Conservation (phyloP, 2,113 vertebrate genomes). For the Balaeniceps rex region DNA sequence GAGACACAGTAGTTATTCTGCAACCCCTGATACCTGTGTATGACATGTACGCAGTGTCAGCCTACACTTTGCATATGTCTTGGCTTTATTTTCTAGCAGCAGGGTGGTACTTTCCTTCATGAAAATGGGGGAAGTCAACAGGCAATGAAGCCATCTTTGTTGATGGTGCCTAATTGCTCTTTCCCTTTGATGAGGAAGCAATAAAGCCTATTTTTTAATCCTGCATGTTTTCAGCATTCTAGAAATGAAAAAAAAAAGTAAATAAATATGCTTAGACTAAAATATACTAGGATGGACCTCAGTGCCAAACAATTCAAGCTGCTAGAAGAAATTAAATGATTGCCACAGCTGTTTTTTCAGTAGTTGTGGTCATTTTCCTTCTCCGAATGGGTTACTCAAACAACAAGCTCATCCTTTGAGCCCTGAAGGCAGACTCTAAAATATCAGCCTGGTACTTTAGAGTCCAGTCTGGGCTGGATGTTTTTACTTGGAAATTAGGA, state of each 20-base stretch:
- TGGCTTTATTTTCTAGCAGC: background rate
- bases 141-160: background rate
- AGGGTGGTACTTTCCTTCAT: background rate
- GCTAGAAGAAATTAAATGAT: background rate
- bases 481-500: background rate
- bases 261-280: background rate
- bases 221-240: background rate
- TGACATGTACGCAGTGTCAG: background rate
- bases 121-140: background rate
- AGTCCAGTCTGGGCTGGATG: background rate
- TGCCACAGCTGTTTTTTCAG: background rate
- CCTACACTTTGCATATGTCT: background rate
- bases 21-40: background rate
- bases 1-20: background rate
- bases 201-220: background rate
- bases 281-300: background rate
- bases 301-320: background rate
- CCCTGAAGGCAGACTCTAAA: background rate
- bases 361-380: background rate
- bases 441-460: background rate
- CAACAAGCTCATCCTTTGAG: background rate
- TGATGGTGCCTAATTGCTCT: background rate
- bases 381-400: background rate
- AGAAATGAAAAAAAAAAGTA: background rate
- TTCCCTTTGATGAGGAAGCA: background rate